Evolutionary conservation across 2,113 vertebrate genomes (phyloP).

Genomic region (Thymallus thymallus): DNA sequence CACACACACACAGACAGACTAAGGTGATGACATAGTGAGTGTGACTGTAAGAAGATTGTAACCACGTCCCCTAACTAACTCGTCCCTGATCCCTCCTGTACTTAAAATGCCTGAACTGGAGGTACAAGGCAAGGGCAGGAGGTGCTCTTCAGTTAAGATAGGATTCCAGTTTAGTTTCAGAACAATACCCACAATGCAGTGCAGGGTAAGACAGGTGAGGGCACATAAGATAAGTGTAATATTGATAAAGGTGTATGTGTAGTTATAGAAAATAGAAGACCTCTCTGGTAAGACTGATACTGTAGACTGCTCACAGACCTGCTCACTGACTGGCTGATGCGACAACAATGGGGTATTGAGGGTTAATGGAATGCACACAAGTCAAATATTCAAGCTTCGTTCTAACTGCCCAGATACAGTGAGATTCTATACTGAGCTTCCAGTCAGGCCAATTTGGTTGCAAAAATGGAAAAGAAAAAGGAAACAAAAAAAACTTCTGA

Average conservation of each 20-base stretch:
- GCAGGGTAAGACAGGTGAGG: conserved; percentile 18
- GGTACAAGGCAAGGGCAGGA: conserved; percentile 35
- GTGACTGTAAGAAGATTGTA: conserved; percentile 37
- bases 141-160: conserved; percentile 54
- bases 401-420: conserved; percentile 43
- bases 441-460: conserved; percentile 57
- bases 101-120: background rate
- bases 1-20: conserved; percentile 24
- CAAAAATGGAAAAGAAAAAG: conserved; percentile 31
- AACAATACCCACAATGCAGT: conserved; percentile 56
- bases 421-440: conserved; percentile 64
- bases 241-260: conserved; percentile 10
- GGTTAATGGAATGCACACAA: conserved; percentile 70
- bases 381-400: conserved; percentile 58
- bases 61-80: conserved; percentile 53
- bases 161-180: conserved; percentile 68
- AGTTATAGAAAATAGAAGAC: conserved; percentile 51
- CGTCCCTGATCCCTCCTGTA: conserved; percentile 58
- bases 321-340: conserved; percentile 39
- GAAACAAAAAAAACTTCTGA: conserved; percentile 13
- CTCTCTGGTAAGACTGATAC: conserved; percentile 55
- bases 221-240: conserved; percentile 23
- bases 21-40: conserved; percentile 35
- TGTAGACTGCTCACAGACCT: conserved; percentile 6
- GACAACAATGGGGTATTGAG: conserved; percentile 36